Evolutionary conservation across 2,113 vertebrate species (phyloP).

Genomic region (Lophura nycthemera): DNA sequence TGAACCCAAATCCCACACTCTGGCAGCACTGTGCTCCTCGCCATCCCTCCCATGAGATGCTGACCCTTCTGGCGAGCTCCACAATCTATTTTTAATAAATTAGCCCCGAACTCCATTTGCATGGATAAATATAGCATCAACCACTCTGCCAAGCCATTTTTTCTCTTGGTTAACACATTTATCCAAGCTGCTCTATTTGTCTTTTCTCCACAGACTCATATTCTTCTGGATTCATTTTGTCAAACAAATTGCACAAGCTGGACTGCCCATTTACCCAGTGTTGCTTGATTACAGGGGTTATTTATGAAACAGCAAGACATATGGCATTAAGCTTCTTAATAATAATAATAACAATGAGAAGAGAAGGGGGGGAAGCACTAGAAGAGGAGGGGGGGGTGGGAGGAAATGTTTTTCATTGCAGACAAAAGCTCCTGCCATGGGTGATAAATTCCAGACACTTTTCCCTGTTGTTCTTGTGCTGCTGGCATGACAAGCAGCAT

Average conservation of each 20-base stretch:
- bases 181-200: constrained; percentile 64
- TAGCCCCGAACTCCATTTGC: constrained; percentile 16
- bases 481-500: not conserved
- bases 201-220: constrained; percentile 58
- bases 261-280: constrained; percentile 60
- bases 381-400: not conserved
- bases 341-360: constrained; percentile 49
- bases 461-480: constrained; percentile 23
- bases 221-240: constrained; percentile 61
- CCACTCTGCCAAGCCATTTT: constrained; percentile 50
- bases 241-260: constrained; percentile 59
- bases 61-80: not conserved
- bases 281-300: constrained; percentile 62
- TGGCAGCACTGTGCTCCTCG: not conserved
- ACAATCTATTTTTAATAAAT: constrained; percentile 54
- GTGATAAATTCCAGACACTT: constrained; percentile 60
- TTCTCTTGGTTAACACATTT: constrained; percentile 66
- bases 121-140: constrained; percentile 61
- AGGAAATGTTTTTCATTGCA: constrained; percentile 33
- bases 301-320: constrained; percentile 64
- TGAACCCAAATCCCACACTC: not conserved
- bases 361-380: not conserved
- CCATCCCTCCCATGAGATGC: not conserved
- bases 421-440: constrained; percentile 30
- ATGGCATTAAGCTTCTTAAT: constrained; percentile 66